Conservation (phyloP, 1,140 invertebrate species). For the Meteorus sp. region DNA sequence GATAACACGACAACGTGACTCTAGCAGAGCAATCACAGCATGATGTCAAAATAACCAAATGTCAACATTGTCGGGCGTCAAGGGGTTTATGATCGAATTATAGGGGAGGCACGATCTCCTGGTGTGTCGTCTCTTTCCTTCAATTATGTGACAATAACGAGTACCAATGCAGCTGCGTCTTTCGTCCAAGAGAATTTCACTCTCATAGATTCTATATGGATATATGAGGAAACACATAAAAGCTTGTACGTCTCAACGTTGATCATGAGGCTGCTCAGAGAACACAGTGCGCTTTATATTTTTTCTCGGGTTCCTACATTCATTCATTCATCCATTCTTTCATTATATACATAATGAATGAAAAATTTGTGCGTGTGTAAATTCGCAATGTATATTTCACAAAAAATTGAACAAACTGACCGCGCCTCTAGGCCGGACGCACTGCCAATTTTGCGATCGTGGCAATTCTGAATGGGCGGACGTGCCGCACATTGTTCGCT, state of each 20-base stretch:
- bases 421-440: constrained; percentile 30
- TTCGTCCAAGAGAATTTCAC: no score
- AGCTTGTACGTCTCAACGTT: no score
- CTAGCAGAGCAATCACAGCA: constrained; percentile 23
- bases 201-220: no score
- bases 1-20: constrained; percentile 11
- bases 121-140: constrained; percentile 29
- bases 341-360: no score
- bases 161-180: constrained; percentile 21
- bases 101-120: constrained; percentile 29
- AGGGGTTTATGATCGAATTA: constrained; percentile 38
- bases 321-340: no score
- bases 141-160: constrained; percentile 26
- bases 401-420: constrained; percentile 26
- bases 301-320: no score
- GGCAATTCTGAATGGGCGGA: constrained; percentile 23
- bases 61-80: constrained; percentile 34
- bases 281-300: no score
- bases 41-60: constrained; percentile 39
- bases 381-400: constrained; percentile 8
- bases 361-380: no score
- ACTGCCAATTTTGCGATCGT: constrained; percentile 26
- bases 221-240: no score
- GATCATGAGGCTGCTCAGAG: no score
- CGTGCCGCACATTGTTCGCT: constrained; percentile 9